These are phyloP conservation scores for Cydia strobilella DNA, from an alignment of 1,140 invertebrate species.

Conservation along the genomic window DNA sequence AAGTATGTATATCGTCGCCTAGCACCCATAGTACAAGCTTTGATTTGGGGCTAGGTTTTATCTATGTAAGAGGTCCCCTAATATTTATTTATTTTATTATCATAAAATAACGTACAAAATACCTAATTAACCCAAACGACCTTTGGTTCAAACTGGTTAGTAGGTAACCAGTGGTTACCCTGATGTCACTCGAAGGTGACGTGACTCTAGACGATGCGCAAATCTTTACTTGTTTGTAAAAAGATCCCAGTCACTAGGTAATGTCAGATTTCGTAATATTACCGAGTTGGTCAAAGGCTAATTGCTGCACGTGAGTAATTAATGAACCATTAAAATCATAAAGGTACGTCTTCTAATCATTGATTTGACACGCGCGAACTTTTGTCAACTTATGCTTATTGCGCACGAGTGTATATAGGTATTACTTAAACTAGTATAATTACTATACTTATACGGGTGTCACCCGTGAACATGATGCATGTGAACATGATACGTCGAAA, in stretches of 20 bases:
- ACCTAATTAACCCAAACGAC: not conserved
- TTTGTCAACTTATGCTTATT: not conserved
- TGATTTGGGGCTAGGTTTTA: no score
- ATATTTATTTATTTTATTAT: no score
- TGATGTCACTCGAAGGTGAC: not conserved
- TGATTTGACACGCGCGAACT: not conserved
- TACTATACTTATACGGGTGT: no score
- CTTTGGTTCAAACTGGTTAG: constrained; percentile 2
- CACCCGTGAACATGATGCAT: no score
- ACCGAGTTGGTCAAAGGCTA: not conserved
- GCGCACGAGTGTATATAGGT: no score
- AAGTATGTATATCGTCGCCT: no score
- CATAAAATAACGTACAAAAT: no score
- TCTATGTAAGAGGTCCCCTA: no score
- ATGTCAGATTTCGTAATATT: not conserved
- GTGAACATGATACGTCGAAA: no score
- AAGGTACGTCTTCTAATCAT: not conserved
- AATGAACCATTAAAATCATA: not conserved
- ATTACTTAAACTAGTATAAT: no score
- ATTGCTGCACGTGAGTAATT: constrained; percentile 8
- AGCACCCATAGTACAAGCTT: no score
- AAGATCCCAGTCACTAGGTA: not conserved
- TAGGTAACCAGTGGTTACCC: not conserved
- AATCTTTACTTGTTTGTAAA: not conserved
- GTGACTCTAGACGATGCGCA: not conserved